These are phyloP conservation scores for Arnoldichthys spilopterus DNA, from an alignment of 2,797 vertebrate species.

Conservation along the genomic window DNA sequence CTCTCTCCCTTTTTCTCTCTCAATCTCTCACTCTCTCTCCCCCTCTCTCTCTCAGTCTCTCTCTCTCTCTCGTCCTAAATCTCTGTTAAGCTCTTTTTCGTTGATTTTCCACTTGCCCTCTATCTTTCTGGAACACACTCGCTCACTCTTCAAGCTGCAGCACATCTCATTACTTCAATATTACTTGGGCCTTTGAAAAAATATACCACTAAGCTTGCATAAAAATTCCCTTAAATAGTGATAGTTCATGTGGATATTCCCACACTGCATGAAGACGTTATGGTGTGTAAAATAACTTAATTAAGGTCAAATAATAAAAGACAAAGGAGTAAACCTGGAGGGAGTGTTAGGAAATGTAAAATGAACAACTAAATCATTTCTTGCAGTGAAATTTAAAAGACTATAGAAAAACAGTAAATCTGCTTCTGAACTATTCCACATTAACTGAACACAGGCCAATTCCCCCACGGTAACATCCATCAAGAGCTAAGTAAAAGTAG, in stretches of 20 bases:
- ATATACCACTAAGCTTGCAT: slow-evolving; percentile 47
- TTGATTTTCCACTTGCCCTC: slow-evolving; percentile 47
- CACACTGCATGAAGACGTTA: slow-evolving; percentile 16
- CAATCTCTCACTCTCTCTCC: no score
- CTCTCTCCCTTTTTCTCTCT: slow-evolving; percentile 19
- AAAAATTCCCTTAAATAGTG: slow-evolving; percentile 42
- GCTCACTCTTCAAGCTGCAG: slow-evolving; percentile 31
- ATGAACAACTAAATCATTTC: slow-evolving; percentile 28
- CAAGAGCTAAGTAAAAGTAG: no score
- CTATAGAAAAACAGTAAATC: neutral
- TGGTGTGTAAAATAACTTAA: slow-evolving; percentile 4
- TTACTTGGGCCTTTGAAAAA: slow-evolving; percentile 27
- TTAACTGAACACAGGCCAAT: slow-evolving; percentile 19
- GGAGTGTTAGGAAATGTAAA: slow-evolving; percentile 19
- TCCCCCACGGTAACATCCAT: no score
- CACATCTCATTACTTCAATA: slow-evolving; percentile 50
- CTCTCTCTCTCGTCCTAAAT: slow-evolving; percentile 33
- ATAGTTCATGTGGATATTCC: slow-evolving; percentile 45
- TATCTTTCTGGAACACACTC: slow-evolving; percentile 55
- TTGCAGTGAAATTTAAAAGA: neutral
- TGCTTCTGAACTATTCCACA: slow-evolving; percentile 20
- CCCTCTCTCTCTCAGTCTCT: slow-evolving; percentile 24
- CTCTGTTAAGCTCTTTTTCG: slow-evolving; percentile 34
- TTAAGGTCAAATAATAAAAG: slow-evolving; percentile 12
- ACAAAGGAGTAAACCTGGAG: slow-evolving; percentile 18